phyloP scores from a whole-genome alignment of 2,888 invertebrate species.

The Linyphia triangularis region DNA sequence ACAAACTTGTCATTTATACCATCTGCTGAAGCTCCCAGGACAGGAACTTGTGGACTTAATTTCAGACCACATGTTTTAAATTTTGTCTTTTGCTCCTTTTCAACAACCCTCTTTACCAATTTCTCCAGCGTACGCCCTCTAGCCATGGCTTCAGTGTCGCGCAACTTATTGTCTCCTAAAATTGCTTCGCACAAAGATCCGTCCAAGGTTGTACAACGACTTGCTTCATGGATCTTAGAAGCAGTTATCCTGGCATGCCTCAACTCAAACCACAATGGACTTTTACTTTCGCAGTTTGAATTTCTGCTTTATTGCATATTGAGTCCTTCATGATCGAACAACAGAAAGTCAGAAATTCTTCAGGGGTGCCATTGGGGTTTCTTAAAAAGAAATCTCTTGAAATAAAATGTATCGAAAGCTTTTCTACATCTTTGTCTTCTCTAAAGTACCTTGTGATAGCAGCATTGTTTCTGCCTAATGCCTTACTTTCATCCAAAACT shows the following conservation, averaged over 20 bases:
- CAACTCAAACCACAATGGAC: not conserved
- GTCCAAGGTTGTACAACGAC: not conserved
- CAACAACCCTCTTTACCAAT: not conserved
- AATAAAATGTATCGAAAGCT: constrained; percentile 4
- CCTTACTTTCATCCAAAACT: not conserved
- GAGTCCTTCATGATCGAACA: not conserved
- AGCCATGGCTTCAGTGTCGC: constrained; percentile 7
- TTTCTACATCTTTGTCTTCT: not conserved
- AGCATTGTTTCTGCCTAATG: not conserved
- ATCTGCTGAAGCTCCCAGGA: constrained; percentile 10
- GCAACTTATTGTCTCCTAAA: not conserved
- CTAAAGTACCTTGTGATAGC: not conserved
- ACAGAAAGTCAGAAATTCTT: not conserved
- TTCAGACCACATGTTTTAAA: not conserved
- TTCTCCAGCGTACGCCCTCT: not conserved
- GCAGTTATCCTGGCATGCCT: constrained; percentile 1
- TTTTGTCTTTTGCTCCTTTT: not conserved
- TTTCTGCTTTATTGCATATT: not conserved
- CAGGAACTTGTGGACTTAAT: not conserved
- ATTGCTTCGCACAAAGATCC: not conserved
- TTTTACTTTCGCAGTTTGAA: not conserved
- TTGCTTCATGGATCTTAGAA: not conserved
- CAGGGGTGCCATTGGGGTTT: not conserved
- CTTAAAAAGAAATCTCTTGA: not conserved
- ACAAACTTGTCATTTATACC: not conserved